Evolutionary conservation across 2,797 vertebrate genomes (phyloP).

Genomic region (Gymnoscopelus microlampas): DNA sequence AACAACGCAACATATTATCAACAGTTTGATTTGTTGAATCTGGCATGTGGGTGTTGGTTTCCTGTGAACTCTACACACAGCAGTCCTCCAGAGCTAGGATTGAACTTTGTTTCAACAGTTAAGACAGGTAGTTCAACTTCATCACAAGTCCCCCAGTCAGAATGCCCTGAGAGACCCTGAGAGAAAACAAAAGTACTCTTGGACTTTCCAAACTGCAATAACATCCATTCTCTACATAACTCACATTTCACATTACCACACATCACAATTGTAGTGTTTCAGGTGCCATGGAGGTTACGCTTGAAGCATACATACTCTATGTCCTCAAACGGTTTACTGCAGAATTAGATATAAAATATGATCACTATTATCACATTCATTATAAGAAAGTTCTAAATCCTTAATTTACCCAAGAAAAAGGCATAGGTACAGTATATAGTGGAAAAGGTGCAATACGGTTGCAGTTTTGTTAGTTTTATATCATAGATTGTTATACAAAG

Average conservation of each 20-base stretch:
- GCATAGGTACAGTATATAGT: constrained; percentile 51
- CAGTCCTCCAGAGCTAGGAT: constrained; percentile 10
- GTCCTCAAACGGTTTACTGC: constrained; percentile 15
- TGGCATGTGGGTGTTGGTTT: neutral
- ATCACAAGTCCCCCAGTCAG: constrained; percentile 7
- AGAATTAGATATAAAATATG: constrained; percentile 44
- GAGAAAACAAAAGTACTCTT: constrained; percentile 1
- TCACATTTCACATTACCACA: constrained; percentile 10
- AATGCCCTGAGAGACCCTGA: constrained; percentile 28
- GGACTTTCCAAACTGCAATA: constrained; percentile 6
- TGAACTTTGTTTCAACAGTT: neutral
- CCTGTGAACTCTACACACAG: constrained; percentile 22
- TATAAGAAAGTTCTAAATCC: constrained; percentile 50
- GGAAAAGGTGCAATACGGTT: constrained; percentile 57
- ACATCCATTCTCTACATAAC: constrained; percentile 18
- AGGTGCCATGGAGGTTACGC: constrained; percentile 25
- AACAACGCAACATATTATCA: neutral
- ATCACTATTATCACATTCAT: constrained; percentile 52
- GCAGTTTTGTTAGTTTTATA: constrained; percentile 50
- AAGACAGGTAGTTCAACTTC: neutral
- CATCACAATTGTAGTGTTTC: constrained; percentile 14
- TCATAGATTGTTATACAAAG: constrained; percentile 58
- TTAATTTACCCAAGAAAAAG: constrained; percentile 48
- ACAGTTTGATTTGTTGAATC: neutral
- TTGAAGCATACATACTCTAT: constrained; percentile 28